Base-by-base conservation (phyloP, 2,113 vertebrate species). In the cat (Felis catus) region DNA sequence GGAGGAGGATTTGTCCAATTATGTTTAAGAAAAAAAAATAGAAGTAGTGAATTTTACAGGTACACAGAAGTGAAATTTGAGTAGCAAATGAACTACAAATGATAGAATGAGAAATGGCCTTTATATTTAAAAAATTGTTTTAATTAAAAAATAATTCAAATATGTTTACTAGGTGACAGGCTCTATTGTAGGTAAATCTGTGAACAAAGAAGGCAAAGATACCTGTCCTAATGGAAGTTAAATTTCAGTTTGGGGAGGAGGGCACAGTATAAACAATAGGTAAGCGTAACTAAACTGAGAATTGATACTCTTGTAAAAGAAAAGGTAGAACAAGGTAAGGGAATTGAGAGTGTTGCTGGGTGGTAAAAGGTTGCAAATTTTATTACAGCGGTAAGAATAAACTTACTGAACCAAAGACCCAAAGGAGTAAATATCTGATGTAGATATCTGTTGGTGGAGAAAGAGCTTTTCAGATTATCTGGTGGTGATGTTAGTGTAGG, bases 11-110 rank as follows among this genome's bases (percentile, higher is more conserved):
- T 85, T 91, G 29, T 87, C 12, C 29, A 41, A 4, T 71, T 81
- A 80, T 16, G 11, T n/a, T 92, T 81, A 92, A 74, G 45, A 63
- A 92, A 45, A 73, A 73, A 41, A 71, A 33, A 45, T 79, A 79
- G 25, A 83, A 51, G 71, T 19, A 78, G 11, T 92, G 36, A 65
- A 45, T 87, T 16, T 55, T n/a, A 27, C 7, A 71, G 21, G 7
- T 82, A 87, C 33, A 70, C 33, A 91, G 41, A 95, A 81, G 36
- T 92, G 53, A 92, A 95, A 74, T 89, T 93, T 76, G 39, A 61
- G 18, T 70, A 84, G 61, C 5, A 71, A 84, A 66, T 58, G 15
- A 89, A 84, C 48, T 83, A 83, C 6, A 48, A 61, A 71, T 55
- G 33, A 84, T 39, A 93, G 39, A 93, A 71, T 61, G 31, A 84